Evolutionary conservation across 2,113 vertebrate species (phyloP), one percentile per base, ranked within the genome.

Genomic region (Antechinus stuartii): DNA sequence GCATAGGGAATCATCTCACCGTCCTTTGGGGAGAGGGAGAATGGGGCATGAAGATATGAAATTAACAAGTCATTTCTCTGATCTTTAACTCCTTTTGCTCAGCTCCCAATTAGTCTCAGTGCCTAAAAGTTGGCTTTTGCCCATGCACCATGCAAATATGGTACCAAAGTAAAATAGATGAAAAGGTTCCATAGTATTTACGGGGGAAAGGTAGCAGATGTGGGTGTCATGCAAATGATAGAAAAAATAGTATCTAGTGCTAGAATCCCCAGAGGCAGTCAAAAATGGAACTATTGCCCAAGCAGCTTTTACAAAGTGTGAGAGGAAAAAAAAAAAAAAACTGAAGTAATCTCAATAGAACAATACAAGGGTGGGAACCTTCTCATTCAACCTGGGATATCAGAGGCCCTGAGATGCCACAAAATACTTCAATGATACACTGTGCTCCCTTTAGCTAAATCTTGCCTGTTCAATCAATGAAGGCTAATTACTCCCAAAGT

Each of bases 1-100:
- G 98, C 97, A 0, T 96, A 99, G 0, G 97, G 95, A 89, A 99
- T 96, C 98, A 99, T 98, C 91, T 97, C 92, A 0, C 98, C 98
- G 3, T 99, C 99, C 99, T 99, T 96, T 46, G 89, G 23, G 49
- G 8, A 91, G 54, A 55, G n/a, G 42, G 5, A 57, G 52, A 89
- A 2, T 46, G 30, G 27, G 2, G 8, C 12, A 7, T 90, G 47
- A 42, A n/a, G 26, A 68, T 12, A 90, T 84, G 16, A 0, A 0
- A 1, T 25, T 3, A 76, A 76, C 14, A 76, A 84, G 6, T 84
- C 19, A 42, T 22, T 42, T 7, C n/a, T 84, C 22, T 2, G 30
- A 54, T 49, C 9, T 91, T 91, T 56, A 12, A 57, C 0, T 0
- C 26, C 92, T 90, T 56, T 90, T 56, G 90, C 11, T n/a, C 50